Evolutionary conservation across 2,113 vertebrate genomes (phyloP).

Genomic region (Tenrec ecaudatus): DNA sequence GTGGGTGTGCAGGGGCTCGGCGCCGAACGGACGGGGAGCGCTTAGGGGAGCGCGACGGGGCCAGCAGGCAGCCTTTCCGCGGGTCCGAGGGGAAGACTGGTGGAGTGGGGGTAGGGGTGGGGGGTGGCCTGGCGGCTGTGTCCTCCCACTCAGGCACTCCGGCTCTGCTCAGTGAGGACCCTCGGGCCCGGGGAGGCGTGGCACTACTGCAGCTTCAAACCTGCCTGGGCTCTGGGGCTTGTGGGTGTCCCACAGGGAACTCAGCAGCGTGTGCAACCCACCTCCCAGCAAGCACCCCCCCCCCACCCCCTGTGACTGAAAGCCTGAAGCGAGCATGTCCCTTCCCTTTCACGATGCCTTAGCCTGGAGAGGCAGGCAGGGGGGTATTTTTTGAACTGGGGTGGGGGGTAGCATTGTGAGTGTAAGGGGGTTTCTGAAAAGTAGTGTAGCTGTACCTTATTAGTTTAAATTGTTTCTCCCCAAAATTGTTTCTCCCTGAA

Average conservation of each 20-base stretch:
- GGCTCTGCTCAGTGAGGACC: not conserved
- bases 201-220: not conserved
- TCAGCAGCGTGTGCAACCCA: not conserved
- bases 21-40: not conserved
- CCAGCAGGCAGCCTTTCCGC: not conserved
- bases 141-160: not conserved
- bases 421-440: not conserved
- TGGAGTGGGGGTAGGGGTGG: not conserved
- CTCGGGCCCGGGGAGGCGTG: not conserved
- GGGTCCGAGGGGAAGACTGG: not conserved
- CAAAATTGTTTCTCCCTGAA: not conserved
- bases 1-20: slow-evolving; percentile 74
- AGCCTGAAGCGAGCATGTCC: not conserved
- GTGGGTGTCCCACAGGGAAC: not conserved
- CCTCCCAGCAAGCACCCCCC: too few species aligned
- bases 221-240: not conserved
- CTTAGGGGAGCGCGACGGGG: not conserved
- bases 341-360: fast-evolving
- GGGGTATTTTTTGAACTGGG: not conserved
- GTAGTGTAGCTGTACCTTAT: not conserved
- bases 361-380: too few species aligned
- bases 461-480: not conserved
- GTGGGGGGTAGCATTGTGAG: too few species aligned
- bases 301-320: too few species aligned
- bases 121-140: not conserved